Base-by-base conservation (phyloP, 2,113 vertebrate species). In the Struthio camelus region DNA sequence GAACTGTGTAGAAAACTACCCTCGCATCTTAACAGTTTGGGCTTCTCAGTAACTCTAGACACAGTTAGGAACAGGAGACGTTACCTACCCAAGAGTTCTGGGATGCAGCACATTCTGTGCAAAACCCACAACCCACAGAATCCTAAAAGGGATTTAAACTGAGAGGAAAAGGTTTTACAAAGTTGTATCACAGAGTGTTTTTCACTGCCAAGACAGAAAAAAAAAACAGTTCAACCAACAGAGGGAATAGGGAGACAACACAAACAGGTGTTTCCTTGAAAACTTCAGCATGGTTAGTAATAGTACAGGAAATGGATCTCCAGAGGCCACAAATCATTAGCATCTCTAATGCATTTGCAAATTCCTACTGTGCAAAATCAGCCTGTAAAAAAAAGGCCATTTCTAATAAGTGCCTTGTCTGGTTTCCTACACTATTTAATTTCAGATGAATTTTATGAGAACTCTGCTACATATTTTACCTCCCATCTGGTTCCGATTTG, bases 401-500 rank as follows among this genome's bases (percentile, higher is more conserved):
- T 98, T 96, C 96, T 96, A 97, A 80, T 96, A 96, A 97, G 97
- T 94, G 92, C 90, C 94, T 96, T 95, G 90, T 97, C 97, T 97
- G 95, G 87, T 97, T 97, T 98, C 97, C 96, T 96, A 97, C 79
- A 93, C 96, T 94, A 91, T 96, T 98, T 96, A 90, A 97, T 97
- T 97, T 98, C 95, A 97, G 97, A 96, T 89, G 85, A 93, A 96
- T 98, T 98, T 98, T 98, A 98, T 97, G 98, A 98, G 98, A 98
- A 98, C 97, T 97, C 95, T 50, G 97, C 97, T 97, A 97, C 97
- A 98, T 97, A 98, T 98, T 98, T 97, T 96, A 98, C 98, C 98
- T 98, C 97, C 98, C 98, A 99, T 98, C 98, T 98, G 98, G 97
- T 97, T 96, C 94, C 96, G 94, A 97, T 98, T 98, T 98, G 97